Conservation (phyloP, 2,113 vertebrate species). For the Uria lomvia region DNA sequence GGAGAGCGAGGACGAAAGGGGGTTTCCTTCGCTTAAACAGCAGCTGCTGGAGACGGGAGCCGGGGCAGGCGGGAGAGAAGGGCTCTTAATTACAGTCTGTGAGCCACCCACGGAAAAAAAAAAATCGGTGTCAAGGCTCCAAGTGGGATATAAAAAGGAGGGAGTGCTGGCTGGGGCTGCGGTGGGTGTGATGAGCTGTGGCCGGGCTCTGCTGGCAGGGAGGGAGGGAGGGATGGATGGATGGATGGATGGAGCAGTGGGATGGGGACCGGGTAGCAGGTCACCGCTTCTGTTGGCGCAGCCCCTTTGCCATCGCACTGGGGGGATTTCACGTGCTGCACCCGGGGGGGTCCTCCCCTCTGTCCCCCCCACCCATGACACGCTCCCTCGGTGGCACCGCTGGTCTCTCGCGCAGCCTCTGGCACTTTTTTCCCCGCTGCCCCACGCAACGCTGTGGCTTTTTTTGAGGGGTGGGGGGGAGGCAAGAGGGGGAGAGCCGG, state of each 20-base stretch:
- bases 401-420: rapidly evolving
- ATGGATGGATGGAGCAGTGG: rapidly evolving
- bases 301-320: background rate
- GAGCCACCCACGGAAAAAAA: background rate
- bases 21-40: slow-evolving; percentile 26
- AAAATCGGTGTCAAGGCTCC: background rate
- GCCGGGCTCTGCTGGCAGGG: rapidly evolving
- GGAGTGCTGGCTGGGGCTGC: background rate
- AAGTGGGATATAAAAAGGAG: background rate
- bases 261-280: rapidly evolving
- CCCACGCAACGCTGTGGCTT: rapidly evolving
- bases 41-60: background rate
- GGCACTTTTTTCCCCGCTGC: rapidly evolving
- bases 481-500: too few species aligned
- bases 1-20: slow-evolving; percentile 46
- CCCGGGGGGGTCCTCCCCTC: rapidly evolving
- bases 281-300: background rate
- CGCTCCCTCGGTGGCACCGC: rapidly evolving
- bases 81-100: slow-evolving; percentile 22
- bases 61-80: slow-evolving; percentile 7
- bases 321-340: background rate
- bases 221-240: background rate
- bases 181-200: rapidly evolving
- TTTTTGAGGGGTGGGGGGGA: background rate
- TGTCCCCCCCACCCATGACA: background rate